phyloP scores from a whole-genome alignment of 2,888 invertebrate species.

The Anoncus sp. region DNA sequence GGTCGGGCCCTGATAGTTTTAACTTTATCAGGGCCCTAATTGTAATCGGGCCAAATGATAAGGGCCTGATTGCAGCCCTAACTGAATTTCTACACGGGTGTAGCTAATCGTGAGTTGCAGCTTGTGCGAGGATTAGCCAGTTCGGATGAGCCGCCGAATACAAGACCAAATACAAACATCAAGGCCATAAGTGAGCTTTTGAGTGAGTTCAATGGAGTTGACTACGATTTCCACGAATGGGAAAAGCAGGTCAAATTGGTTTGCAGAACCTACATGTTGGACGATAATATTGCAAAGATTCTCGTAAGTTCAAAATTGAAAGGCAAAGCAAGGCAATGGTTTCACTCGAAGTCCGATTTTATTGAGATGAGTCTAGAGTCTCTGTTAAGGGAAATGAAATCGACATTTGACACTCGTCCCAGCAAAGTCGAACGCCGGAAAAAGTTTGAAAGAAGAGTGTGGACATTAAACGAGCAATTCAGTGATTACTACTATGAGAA shows the following conservation, averaged over 20 bases:
- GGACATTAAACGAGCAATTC: conserved; percentile 53
- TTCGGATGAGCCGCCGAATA: no score
- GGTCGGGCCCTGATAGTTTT: no score
- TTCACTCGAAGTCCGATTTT: conserved; percentile 53
- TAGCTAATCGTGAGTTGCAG: no score
- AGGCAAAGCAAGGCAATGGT: conserved; percentile 52
- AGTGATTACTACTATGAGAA: conserved; percentile 63
- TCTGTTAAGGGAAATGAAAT: conserved; percentile 47
- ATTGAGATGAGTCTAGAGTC: conserved; percentile 46
- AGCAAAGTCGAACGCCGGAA: conserved; percentile 33
- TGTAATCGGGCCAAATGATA: no score
- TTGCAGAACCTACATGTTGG: conserved; percentile 34
- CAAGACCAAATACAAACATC: conserved; percentile 15
- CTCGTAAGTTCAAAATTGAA: conserved; percentile 56
- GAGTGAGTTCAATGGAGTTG: conserved; percentile 50
- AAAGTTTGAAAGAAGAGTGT: conserved; percentile 40
- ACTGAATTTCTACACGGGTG: no score
- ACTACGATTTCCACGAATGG: conserved; percentile 53
- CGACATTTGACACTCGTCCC: conserved; percentile 58
- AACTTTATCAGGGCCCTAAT: no score
- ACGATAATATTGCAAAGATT: conserved; percentile 41
- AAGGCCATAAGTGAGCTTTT: conserved; percentile 45
- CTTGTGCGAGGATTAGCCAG: no score
- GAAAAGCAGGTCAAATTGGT: conserved; percentile 52
- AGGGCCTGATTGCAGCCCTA: no score